Base-by-base conservation (phyloP, 2,797 vertebrate genomes). In the Acipenser oxyrinchus region DNA sequence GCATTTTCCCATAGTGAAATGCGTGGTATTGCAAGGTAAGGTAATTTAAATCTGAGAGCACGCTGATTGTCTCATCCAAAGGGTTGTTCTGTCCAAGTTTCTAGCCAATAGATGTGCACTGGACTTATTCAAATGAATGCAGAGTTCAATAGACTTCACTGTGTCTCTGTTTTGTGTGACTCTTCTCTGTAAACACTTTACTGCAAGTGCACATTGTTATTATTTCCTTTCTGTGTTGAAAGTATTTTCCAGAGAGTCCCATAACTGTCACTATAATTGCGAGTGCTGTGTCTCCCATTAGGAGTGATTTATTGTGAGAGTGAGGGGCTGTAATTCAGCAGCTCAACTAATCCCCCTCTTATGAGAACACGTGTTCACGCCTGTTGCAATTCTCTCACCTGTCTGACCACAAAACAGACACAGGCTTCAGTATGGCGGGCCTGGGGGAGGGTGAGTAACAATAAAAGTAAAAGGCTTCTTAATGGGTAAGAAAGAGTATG, bases 301-400 rank as follows among this genome's bases (percentile, higher is more conserved):
- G 73, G 76, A 76, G 74, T 72, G 68, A 76, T 73, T 73, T 73
- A 76, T 70, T 72, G 65, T 63, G 63, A 73, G 64, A 53, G 76
- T 65, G 73, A 68, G 74, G 78, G 72, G 71, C 76, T 70, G 60
- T 72, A 65, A 70, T 72, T 76, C 72, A 73, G 66, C 62, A 58
- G 76, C 73, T 70, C 70, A 51, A 68, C 72, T 77, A 87, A 81
- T 79, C 72, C 70, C 69, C 73, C 62, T 72, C 69, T 73, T 78
- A 75, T 74, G 71, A 76, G 71, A 78, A 82, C 71, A 77, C 69
- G 77, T 71, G 72, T 72, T 76, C 69, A 66, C 62, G 63, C 78
- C 66, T 64, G 67, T 71, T 66, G 70, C 73, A 78, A 79, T 74
- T 72, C 72, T 72, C 73, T 77, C 70, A 81, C 74, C 83, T 85